These are phyloP conservation scores for Ophonus ardosiacus DNA, from an alignment of 2,888 invertebrate genomes.

Conservation along the genomic window DNA sequence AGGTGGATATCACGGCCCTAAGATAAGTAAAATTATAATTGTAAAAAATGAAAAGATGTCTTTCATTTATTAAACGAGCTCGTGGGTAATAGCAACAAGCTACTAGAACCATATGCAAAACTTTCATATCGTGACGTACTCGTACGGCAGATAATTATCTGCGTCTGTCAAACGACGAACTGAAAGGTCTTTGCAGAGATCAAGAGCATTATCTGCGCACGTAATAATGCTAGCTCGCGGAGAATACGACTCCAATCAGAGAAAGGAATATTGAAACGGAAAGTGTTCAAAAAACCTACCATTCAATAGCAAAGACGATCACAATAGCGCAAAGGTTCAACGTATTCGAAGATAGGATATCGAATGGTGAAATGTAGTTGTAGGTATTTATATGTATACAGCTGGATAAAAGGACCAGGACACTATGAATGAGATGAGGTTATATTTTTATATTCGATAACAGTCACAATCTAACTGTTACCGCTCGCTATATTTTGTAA, in stretches of 20 bases:
- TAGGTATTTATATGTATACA: neutral
- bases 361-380: neutral
- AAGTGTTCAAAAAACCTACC: constrained; percentile 2
- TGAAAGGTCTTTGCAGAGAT: neutral
- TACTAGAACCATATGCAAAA: neutral
- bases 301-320: neutral
- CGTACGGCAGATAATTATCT: neutral
- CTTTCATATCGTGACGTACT: neutral
- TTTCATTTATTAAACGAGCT: neutral
- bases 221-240: neutral
- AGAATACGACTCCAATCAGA: neutral
- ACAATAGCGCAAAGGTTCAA: neutral
- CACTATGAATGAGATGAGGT: too few relatives aligned
- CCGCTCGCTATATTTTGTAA: too few relatives aligned
- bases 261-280: constrained; percentile 20
- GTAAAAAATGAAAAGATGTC: neutral
- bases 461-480: too few relatives aligned
- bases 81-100: neutral
- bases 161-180: neutral
- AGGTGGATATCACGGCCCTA: too few relatives aligned
- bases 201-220: neutral
- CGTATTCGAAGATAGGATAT: neutral
- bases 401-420: too few relatives aligned
- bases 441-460: too few relatives aligned
- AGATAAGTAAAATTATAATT: too few relatives aligned